Evolutionary conservation across 2,113 vertebrate genomes (phyloP).

Genomic region (Triplophysa rosa): DNA sequence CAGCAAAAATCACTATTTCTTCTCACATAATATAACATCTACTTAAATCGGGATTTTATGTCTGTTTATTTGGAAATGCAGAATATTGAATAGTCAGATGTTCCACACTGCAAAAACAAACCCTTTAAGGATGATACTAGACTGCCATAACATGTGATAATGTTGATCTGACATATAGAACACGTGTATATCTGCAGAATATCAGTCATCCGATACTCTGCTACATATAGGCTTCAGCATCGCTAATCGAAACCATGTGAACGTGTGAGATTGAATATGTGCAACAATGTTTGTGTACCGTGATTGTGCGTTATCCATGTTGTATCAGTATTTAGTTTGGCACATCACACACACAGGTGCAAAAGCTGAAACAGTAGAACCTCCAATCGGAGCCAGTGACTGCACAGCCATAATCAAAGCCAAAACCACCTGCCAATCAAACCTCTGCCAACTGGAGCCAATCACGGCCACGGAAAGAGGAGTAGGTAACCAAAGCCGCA

Average conservation of each 20-base stretch:
- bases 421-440: constrained; percentile 54
- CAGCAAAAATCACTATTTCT: too few species aligned
- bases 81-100: too few species aligned
- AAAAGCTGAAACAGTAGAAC: constrained; percentile 45
- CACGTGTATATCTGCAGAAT: too few species aligned
- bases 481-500: constrained; percentile 9
- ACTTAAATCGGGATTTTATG: too few species aligned
- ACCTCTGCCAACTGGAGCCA: constrained; percentile 33
- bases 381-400: constrained; percentile 37
- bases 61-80: too few species aligned
- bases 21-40: too few species aligned
- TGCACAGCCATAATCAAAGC: constrained; percentile 37
- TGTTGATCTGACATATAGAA: too few species aligned
- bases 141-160: too few species aligned
- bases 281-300: not conserved
- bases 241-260: not conserved
- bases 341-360: constrained; percentile 43
- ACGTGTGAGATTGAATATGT: constrained; percentile 10
- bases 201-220: too few species aligned
- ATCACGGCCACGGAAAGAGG: constrained; percentile 5
- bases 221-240: not conserved
- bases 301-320: constrained; percentile 17
- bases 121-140: too few species aligned
- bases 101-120: too few species aligned
- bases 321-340: constrained; percentile 46